These are phyloP conservation scores for Oriolus oriolus DNA, from an alignment of 2,113 vertebrate species.

Conservation along the genomic window DNA sequence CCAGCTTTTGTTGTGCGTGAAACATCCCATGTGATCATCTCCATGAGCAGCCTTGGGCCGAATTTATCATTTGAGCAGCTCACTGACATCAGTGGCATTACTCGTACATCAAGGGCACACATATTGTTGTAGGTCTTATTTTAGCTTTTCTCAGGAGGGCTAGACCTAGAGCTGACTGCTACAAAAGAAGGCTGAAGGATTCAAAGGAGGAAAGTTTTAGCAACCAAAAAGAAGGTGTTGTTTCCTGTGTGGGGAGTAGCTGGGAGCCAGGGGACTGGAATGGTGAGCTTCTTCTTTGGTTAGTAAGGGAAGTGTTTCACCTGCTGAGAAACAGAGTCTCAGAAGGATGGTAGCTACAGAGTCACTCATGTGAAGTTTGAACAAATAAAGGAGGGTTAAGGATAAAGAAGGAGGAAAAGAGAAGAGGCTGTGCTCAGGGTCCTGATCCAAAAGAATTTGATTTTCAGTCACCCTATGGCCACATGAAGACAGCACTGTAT, in stretches of 20 bases:
- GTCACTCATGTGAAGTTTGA: not conserved
- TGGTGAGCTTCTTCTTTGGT: not conserved
- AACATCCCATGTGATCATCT: slow-evolving; percentile 20
- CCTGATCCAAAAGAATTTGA: not conserved
- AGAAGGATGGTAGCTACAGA: not conserved
- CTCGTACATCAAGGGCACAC: not conserved
- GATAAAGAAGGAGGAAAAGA: not conserved
- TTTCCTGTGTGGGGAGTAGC: not conserved
- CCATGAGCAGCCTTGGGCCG: slow-evolving; percentile 24
- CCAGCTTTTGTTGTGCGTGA: not conserved
- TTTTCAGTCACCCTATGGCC: not conserved
- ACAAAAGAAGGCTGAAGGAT: not conserved
- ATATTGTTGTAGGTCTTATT: not conserved
- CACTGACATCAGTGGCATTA: not conserved
- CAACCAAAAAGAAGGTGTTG: not conserved
- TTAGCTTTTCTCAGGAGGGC: slow-evolving; percentile 39
- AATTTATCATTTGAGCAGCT: slow-evolving; percentile 23
- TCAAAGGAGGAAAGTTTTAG: not conserved
- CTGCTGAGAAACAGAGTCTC: not conserved
- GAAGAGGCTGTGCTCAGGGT: not conserved
- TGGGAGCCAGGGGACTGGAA: not conserved
- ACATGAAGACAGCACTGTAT: not conserved
- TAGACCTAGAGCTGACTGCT: not conserved
- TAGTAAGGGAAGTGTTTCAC: not conserved
- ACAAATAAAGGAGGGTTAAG: not conserved